Evolutionary conservation across 2,888 invertebrate species (phyloP), one percentile per base, ranked within the genome.

Genomic region (Oscheius sp.): DNA sequence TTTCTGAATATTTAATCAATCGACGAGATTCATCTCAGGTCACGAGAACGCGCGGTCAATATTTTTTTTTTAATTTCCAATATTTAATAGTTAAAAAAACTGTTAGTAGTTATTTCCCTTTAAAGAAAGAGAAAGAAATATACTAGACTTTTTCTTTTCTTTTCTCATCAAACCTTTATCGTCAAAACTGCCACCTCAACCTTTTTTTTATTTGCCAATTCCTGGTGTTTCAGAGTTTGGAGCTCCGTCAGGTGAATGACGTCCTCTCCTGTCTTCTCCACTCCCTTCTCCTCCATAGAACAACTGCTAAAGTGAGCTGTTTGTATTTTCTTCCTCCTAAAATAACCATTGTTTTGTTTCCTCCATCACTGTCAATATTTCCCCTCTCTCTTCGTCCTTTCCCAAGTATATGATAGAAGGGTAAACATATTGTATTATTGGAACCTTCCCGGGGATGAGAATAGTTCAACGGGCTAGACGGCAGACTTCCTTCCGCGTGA

Each of bases 281-380:
- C 81, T 88, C 88, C n/a, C 77, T 89, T 32, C 78, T 89, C 32
- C 82, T 89, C 36, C 88, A 89, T 72, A 81, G 89, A 70, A 87
- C 87, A 26, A 74, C 87, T 28, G 88, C 88, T 68, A 89, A 89
- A 82, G 88, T 89, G 14, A 50, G 61, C 56, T 22, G 22, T 61
- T 17, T 26, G 9, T 41, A 12, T 41, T 38, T 59, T 59, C n/a
- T 41, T 17, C 26, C 20, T 12, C 24, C 41, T n/a, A 44, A 36
- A 59, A 38, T 38, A 38, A 17, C 17, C 41, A 20, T 22, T 47
- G 33, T 62, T 47, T 54, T 32, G 32, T n/a, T n/a, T 4, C 22
- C 5, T 41, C 22, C 14, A 32, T 17, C 12, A 51, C 20, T 51
- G 51, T 54, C 30, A 54, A 54, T 54, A 54, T 32, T 32, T 33